phyloP scores from a whole-genome alignment of 2,797 vertebrate genomes.

The Ceyx erithaca region DNA sequence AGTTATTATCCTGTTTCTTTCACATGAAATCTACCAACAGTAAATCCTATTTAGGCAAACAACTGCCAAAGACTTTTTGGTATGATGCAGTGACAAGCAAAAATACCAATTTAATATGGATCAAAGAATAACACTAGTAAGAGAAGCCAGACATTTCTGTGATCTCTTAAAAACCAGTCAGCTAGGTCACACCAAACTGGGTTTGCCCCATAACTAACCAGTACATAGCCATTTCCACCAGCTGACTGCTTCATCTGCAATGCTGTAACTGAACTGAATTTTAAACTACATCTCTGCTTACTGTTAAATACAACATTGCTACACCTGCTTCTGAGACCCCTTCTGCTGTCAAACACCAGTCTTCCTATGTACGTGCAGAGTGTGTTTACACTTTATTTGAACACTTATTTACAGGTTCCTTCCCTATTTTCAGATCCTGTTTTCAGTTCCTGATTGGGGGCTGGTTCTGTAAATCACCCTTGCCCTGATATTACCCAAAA shows the following conservation, averaged over 20 bases:
- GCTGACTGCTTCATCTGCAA: background rate
- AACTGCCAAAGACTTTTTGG: background rate
- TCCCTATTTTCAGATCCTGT: conserved; percentile 50
- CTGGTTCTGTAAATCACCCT: background rate
- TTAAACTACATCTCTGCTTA: background rate
- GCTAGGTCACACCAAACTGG: background rate
- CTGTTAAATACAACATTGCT: background rate
- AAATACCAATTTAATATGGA: background rate
- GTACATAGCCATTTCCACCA: background rate
- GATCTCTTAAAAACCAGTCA: background rate
- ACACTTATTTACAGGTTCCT: conserved; percentile 7
- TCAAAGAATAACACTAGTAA: background rate
- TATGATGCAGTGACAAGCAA: background rate
- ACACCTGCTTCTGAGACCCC: background rate
- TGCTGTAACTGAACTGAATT: background rate
- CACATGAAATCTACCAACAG: background rate
- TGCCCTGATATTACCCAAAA: background rate
- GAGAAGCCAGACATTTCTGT: background rate
- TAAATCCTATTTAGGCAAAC: background rate
- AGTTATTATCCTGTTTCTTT: background rate
- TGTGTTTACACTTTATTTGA: background rate
- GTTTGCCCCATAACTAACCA: background rate
- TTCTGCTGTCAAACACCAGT: background rate
- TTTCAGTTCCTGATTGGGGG: conserved; percentile 35
- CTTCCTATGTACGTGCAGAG: rapidly evolving